A percentile compares a stretch with the other conserved stretches of the same genome.
Conservation (phyloP, 2,888 invertebrate species). For the Protodeltote pygarga region DNA sequence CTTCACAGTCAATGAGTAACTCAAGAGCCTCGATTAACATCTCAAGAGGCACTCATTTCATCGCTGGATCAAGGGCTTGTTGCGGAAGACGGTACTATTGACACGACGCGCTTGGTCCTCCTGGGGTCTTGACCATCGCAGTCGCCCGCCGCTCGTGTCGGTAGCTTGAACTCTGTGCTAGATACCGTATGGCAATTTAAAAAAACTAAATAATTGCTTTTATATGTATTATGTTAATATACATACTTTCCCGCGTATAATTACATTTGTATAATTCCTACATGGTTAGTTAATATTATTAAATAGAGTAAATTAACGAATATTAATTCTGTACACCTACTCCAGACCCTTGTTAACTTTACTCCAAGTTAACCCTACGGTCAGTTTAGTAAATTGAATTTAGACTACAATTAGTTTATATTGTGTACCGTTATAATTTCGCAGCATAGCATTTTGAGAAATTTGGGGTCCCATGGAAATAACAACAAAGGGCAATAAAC, state of each 20-base stretch:
- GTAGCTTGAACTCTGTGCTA: no score
- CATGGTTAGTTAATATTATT: conserved; percentile 18
- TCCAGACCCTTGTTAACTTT: conserved; percentile 53
- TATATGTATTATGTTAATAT: not conserved
- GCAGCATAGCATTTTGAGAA: conserved; percentile 6
- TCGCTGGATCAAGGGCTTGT: no score
- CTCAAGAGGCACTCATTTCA: no score
- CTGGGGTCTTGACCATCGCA: no score
- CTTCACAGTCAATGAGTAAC: no score
- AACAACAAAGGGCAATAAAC: not conserved
- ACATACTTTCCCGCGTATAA: not conserved
- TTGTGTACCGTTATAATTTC: conserved; percentile 40
- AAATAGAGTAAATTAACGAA: conserved; percentile 35
- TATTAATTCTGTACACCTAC: conserved; percentile 44
- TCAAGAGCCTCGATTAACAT: no score
- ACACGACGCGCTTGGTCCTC: no score
- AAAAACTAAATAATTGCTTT: not conserved
- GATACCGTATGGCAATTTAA: not conserved
- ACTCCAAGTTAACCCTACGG: conserved; percentile 41
- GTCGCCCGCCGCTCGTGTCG: no score
- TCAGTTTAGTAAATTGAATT: conserved; percentile 53
- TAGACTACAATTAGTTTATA: conserved; percentile 43
- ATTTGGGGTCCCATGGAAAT: not conserved
- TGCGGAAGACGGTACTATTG: no score
- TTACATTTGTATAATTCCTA: not conserved